Evolutionary conservation across 2,888 invertebrate genomes (phyloP).

Genomic region (Trichopoda pennipes): DNA sequence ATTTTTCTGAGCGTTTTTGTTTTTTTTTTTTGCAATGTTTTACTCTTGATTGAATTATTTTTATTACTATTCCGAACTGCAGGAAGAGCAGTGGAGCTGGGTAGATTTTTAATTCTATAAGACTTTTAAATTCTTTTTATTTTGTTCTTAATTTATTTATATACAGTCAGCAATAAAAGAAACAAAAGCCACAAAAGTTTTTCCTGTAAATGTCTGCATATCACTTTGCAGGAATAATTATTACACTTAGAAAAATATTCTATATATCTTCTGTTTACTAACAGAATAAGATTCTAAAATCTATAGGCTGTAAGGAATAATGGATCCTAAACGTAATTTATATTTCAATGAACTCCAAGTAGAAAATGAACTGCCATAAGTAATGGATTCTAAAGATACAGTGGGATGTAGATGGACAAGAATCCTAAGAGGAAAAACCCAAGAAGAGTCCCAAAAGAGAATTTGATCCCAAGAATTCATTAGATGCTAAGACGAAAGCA

Average conservation of each 20-base stretch:
- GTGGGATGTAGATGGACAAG: too few species aligned
- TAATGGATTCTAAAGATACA: too few species aligned
- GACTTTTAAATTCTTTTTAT: conserved; percentile 1
- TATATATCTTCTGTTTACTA: neutral
- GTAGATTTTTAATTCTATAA: conserved; percentile 9
- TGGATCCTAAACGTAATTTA: too few species aligned
- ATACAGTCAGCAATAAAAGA: conserved; percentile 13
- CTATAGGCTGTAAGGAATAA: too few species aligned
- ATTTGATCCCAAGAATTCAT: too few species aligned
- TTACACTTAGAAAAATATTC: conserved; percentile 22
- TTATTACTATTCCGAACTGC: conserved; percentile 64
- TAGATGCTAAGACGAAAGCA: too few species aligned
- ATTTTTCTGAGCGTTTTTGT: conserved; percentile 59
- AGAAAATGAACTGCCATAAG: too few species aligned
- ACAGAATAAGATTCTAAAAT: too few species aligned
- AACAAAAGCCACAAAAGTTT: conserved; percentile 13
- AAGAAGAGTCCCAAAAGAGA: too few species aligned
- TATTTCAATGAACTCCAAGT: too few species aligned
- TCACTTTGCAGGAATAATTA: neutral
- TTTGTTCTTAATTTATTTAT: conserved; percentile 5
- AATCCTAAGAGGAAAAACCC: too few species aligned
- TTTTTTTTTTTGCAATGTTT: conserved; percentile 31
- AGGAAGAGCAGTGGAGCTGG: conserved; percentile 3
- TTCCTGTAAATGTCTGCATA: conserved; percentile 31
- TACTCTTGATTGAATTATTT: conserved; percentile 72